Conservation (phyloP, 1,140 invertebrate species). For the Schmidtea mediterranea region DNA sequence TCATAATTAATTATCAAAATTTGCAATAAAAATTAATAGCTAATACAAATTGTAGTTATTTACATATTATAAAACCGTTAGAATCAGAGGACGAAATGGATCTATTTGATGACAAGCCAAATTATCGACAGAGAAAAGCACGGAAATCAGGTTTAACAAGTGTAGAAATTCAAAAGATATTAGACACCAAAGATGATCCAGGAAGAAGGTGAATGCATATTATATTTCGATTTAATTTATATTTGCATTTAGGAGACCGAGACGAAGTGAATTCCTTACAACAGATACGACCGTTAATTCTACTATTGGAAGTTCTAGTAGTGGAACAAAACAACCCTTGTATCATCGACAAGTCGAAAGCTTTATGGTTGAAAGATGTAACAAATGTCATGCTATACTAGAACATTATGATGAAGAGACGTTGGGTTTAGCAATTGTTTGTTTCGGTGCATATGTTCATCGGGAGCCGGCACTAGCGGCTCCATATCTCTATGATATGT, state of each 20-base stretch:
- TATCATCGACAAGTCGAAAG: too few relatives aligned
- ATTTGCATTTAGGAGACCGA: slow-evolving; percentile 27
- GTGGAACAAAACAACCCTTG: too few relatives aligned
- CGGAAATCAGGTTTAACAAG: slow-evolving; percentile 25
- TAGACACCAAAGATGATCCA: slow-evolving; percentile 32
- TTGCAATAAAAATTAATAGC: too few relatives aligned
- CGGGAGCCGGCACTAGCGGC: slow-evolving; percentile 70
- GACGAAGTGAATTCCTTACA: neutral
- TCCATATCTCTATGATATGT: slow-evolving; percentile 60
- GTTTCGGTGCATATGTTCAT: slow-evolving; percentile 75
- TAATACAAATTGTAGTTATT: too few relatives aligned
- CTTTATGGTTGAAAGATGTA: slow-evolving; percentile 20
- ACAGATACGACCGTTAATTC: too few relatives aligned
- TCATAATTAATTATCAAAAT: too few relatives aligned
- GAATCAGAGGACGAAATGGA: slow-evolving; percentile 4
- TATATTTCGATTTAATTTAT: slow-evolving; percentile 27
- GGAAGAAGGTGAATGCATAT: slow-evolving; percentile 36
- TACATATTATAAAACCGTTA: too few relatives aligned
- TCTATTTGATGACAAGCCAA: slow-evolving; percentile 22
- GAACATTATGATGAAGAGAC: slow-evolving; percentile 93
- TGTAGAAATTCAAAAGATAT: slow-evolving; percentile 23
- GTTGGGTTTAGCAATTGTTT: slow-evolving; percentile 66
- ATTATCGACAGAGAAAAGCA: slow-evolving; percentile 23
- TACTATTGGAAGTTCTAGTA: too few relatives aligned
- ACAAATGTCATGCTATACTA: slow-evolving; percentile 35